phyloP scores from a whole-genome alignment of 2,113 vertebrate genomes.

The Sula dactylatra region DNA sequence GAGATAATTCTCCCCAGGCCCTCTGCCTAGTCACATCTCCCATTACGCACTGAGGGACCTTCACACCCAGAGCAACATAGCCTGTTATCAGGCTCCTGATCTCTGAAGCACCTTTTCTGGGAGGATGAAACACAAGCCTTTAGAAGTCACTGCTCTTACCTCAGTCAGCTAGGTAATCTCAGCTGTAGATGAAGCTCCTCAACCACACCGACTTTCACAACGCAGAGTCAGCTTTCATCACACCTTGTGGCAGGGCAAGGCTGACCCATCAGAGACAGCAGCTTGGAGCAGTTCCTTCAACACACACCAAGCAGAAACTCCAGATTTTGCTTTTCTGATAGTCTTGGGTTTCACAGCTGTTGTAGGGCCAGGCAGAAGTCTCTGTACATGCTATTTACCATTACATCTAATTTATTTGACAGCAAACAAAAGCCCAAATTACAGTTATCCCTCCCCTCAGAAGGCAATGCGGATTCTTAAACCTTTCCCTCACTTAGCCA shows the following conservation, averaged over 20 bases:
- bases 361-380: neutral
- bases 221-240: neutral
- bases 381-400: neutral
- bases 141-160: neutral
- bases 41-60: rapidly evolving
- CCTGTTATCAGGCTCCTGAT: neutral
- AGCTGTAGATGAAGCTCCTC: neutral
- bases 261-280: neutral
- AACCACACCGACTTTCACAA: neutral
- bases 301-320: neutral
- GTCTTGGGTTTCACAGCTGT: neutral
- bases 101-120: neutral
- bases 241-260: neutral
- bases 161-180: neutral
- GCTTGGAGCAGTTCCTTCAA: neutral
- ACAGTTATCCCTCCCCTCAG: neutral
- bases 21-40: neutral
- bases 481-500: neutral
- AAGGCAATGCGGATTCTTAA: neutral
- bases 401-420: neutral
- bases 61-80: neutral
- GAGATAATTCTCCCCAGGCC: neutral
- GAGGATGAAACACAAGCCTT: neutral
- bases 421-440: neutral
- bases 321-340: neutral